Evolutionary conservation across 2,797 vertebrate species (phyloP), one percentile per base, ranked within the genome.

Genomic region (Dallia pectoralis): DNA sequence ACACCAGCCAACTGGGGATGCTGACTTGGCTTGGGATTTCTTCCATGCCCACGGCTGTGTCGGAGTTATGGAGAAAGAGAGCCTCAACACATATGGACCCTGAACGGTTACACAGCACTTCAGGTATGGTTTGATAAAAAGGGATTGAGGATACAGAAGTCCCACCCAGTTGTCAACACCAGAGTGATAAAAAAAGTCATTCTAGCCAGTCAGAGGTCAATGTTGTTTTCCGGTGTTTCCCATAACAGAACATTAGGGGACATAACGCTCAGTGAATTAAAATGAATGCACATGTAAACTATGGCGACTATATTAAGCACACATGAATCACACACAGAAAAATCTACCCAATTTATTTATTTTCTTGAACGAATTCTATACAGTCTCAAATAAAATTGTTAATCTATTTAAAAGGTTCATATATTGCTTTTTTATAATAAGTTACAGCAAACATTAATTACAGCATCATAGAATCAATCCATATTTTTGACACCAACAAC

Each of bases 331-430:
- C 3, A 75, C 74, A 67, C 65, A 75, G 27, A 79, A 59, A 69
- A 0, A 75, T 72, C 71, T 74, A 71, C 74, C 30, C 33, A 82
- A 73, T 91, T 88, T 86, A 88, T 91, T 92, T 56, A 4, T 91
- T 89, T 88, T 90, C 77, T 89, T 90, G 91, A 82, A 91, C 80
- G 87, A 92, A 87, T 75, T 78, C 79, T 81, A 74, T 69, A 87
- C 81, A 88, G 72, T 72, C 80, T 77, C 75, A 78, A 62, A 85
- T 82, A 62, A 62, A 73, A 61, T 83, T 73, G 83, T 81, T 73
- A 72, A 76, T 79, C 75, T 72, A 69, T 85, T 91, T 92, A 90
- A 94, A 92, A 91, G 81, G 73, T 83, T 81, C 73, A 79, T 56
- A 92, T 92, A 93, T 93, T 93, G 89, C 80, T 86, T 87, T 76